These are phyloP conservation scores for Cenopis cana DNA, from an alignment of 2,888 invertebrate species.

Conservation along the genomic window DNA sequence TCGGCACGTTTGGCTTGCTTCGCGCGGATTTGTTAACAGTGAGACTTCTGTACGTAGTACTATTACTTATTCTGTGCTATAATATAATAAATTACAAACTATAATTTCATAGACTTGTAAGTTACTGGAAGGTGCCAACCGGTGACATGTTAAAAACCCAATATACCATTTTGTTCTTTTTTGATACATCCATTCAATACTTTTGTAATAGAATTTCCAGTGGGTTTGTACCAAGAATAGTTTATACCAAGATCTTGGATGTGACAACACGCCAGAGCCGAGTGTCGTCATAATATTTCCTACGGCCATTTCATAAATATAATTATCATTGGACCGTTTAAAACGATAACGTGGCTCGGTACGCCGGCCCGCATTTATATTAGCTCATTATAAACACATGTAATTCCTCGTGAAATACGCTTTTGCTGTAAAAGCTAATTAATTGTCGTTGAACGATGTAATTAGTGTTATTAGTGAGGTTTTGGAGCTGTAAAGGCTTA, in stretches of 20 bases:
- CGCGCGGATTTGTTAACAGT: too few species aligned
- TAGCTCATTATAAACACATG: constrained; percentile 44
- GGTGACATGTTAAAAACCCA: too few species aligned
- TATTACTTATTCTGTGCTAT: too few species aligned
- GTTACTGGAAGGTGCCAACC: too few species aligned
- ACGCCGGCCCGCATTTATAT: constrained; percentile 39
- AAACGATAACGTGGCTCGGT: constrained; percentile 7
- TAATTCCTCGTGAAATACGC: constrained; percentile 43
- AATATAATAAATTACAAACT: too few species aligned
- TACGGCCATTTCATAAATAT: neutral
- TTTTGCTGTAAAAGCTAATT: constrained; percentile 32
- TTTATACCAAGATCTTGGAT: neutral
- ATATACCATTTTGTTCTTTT: too few species aligned
- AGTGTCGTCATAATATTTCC: neutral
- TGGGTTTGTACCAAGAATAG: too few species aligned
- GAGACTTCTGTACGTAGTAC: too few species aligned
- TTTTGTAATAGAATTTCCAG: neutral
- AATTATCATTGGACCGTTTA: constrained; percentile 7
- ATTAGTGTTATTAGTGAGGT: constrained; percentile 30
- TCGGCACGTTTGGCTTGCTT: too few species aligned
- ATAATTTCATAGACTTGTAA: too few species aligned
- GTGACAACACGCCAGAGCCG: neutral
- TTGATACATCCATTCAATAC: too few species aligned
- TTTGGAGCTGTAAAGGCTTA: constrained; percentile 17
- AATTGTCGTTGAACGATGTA: constrained; percentile 40